These are phyloP conservation scores for Arion vulgaris DNA, from an alignment of 1,140 invertebrate species.

Conservation along the genomic window DNA sequence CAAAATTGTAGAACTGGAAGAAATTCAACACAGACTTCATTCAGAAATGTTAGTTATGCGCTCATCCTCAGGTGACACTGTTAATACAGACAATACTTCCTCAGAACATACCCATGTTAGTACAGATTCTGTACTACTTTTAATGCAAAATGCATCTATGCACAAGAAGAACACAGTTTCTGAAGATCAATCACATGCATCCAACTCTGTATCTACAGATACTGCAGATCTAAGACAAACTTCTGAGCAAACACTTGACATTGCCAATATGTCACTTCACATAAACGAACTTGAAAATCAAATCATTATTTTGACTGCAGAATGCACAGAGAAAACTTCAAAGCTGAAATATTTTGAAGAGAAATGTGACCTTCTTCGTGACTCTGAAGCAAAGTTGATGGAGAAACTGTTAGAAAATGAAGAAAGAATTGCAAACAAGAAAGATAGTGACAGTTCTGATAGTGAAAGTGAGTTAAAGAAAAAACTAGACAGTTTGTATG, in stretches of 20 bases:
- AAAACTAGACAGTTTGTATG: conserved; percentile 25
- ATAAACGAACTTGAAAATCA: background rate
- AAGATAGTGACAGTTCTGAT: background rate
- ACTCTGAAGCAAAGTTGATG: conserved; percentile 66
- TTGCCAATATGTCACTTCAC: background rate
- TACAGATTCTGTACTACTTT: background rate
- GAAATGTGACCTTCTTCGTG: conserved; percentile 60
- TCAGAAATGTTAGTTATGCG: conserved; percentile 15
- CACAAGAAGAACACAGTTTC: background rate
- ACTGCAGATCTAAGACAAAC: background rate
- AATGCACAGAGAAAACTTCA: conserved; percentile 25
- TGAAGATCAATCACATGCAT: background rate
- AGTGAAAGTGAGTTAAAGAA: conserved; percentile 32
- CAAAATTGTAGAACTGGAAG: conserved; percentile 46
- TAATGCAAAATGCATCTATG: background rate
- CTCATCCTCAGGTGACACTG: background rate
- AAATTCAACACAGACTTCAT: conserved; percentile 29
- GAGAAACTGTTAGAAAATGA: conserved; percentile 65
- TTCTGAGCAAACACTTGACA: conserved; percentile 10
- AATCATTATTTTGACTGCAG: background rate
- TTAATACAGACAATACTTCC: background rate
- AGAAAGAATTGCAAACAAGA: conserved; percentile 48
- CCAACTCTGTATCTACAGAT: conserved; percentile 1
- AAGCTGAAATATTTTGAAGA: conserved; percentile 49
- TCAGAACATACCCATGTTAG: background rate